Base-by-base conservation (phyloP, 2,888 invertebrate species). In the Gasteruption jaculator region DNA sequence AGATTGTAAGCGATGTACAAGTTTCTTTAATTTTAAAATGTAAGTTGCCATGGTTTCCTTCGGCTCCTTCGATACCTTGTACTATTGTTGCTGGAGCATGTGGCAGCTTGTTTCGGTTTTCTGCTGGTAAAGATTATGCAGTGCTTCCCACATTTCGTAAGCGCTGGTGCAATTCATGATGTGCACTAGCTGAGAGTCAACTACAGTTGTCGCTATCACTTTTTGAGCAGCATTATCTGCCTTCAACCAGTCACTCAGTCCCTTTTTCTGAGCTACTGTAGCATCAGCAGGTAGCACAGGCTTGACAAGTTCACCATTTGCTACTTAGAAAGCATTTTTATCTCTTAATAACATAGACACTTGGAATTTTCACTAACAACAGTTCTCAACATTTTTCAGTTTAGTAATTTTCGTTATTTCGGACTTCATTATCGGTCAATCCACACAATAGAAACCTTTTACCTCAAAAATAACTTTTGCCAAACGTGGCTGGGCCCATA, bases 101-200 rank as follows among this genome's bases (percentile, higher is more conserved):
- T 46, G 46, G 8, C 39, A 18, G 18, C 43, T 46, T 15, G 39
- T 39, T 14, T 42, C 42, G 11, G 42, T 42, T 19, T n/a, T n/a
- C n/a, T n/a, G n/a, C n/a, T n/a, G n/a, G n/a, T n/a, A n/a, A n/a
- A n/a, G 30, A 4, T 37, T 34, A 21, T 35, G 30, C 11, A 46
- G 14, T 12, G 38, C 27, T 14, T 26, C 19, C 40, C 43, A 43
- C 46, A 46, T 41, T 8, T 29, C 33, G 5, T 22, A 14, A 4
- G 33, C 33, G 26, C 18, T 33, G 4, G 3, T 33, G 4, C 35
- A 40, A 5, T 36, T 41, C 31, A 45, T 38, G 2, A 45, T 36
- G 19, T 41, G 41, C 20, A 45, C 37, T 12, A 41, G 19, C 5
- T 24, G 31, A 10, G 22, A 25, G 16, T 37, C 41, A 2, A 19